phyloP scores from a whole-genome alignment of 2,797 vertebrate genomes.

The Champsocephalus esox region DNA sequence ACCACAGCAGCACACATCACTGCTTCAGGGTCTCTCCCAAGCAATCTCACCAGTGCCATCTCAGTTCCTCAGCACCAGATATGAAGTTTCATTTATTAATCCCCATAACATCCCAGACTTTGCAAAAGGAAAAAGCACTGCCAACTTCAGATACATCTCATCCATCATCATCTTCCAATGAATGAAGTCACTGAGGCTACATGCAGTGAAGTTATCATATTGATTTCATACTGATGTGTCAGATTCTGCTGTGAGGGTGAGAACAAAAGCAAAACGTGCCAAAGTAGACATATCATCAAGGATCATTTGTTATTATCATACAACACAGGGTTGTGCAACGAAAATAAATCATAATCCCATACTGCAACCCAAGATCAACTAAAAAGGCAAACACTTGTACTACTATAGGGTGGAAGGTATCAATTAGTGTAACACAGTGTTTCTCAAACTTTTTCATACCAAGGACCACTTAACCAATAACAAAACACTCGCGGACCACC shows the following conservation, averaged over 20 bases:
- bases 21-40: conserved; percentile 11
- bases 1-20: conserved; percentile 11
- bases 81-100: neutral
- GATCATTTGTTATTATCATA: too few relatives aligned
- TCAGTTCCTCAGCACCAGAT: neutral
- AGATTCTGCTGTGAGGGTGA: neutral
- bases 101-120: neutral
- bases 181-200: neutral
- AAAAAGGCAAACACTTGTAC: too few relatives aligned
- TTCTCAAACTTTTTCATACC: too few relatives aligned
- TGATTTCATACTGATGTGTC: neutral
- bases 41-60: neutral
- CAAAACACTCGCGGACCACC: too few relatives aligned
- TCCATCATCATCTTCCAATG: neutral
- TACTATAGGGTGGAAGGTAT: neutral
- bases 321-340: too few relatives aligned
- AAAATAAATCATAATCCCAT: neutral
- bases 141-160: neutral
- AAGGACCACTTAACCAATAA: too few relatives aligned
- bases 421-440: neutral
- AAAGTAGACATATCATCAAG: neutral
- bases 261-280: neutral
- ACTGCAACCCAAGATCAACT: too few relatives aligned
- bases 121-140: neutral
- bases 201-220: neutral